These are phyloP conservation scores for Casuarius casuarius DNA, from an alignment of 2,113 vertebrate species.

Conservation along the genomic window DNA sequence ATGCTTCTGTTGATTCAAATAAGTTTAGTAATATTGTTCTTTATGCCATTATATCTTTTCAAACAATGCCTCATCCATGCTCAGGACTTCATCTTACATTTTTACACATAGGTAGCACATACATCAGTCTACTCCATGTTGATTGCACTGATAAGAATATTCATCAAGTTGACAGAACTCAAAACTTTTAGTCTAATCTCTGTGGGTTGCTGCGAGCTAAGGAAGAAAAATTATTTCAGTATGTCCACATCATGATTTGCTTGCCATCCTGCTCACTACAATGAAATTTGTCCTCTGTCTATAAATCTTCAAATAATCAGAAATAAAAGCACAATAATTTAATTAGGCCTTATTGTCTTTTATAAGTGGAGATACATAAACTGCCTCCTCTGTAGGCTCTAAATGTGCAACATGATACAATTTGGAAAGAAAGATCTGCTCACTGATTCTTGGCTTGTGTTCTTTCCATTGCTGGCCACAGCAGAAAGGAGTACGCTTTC, in stretches of 20 bases:
- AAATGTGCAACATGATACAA: conserved; percentile 27
- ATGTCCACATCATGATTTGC: neutral
- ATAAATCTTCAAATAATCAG: neutral
- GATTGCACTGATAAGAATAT: neutral
- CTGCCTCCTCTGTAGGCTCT: neutral
- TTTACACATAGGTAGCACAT: neutral
- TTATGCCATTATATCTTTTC: neutral
- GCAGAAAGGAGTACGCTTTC: conserved; percentile 52
- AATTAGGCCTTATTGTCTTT: neutral
- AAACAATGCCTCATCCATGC: neutral
- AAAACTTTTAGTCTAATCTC: neutral
- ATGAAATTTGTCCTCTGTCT: neutral
- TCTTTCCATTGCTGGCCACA: conserved; percentile 38
- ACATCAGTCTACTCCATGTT: neutral
- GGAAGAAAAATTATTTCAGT: neutral
- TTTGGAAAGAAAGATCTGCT: conserved; percentile 46
- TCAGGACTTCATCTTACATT: neutral
- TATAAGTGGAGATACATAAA: conserved; percentile 1
- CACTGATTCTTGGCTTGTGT: conserved; percentile 58
- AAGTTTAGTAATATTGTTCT: neutral
- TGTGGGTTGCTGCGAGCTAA: neutral
- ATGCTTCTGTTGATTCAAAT: neutral
- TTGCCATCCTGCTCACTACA: neutral
- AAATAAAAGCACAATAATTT: neutral
- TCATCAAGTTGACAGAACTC: neutral